phyloP scores from a whole-genome alignment of 1,140 invertebrate genomes.

The Zaprionus davidi region DNA sequence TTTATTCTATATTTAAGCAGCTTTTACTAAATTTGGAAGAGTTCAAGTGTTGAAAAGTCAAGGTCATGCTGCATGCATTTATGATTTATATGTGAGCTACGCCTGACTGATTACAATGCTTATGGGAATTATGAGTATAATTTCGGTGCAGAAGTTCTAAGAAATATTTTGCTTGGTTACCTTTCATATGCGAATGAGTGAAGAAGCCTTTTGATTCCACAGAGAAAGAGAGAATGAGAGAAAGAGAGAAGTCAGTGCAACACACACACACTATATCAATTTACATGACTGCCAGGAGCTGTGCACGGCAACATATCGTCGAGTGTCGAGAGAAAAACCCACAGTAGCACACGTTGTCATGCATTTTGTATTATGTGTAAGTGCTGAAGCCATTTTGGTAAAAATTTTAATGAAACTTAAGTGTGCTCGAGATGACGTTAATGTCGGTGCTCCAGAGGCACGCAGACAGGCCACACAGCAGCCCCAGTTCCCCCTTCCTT shows the following conservation, averaged over 20 bases:
- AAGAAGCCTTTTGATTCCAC: background rate
- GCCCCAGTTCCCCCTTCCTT: background rate
- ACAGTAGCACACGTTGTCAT: background rate
- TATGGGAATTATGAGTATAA: background rate
- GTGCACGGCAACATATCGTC: background rate
- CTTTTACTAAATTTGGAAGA: background rate
- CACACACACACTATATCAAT: background rate
- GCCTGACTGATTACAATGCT: constrained; percentile 5
- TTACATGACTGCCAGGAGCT: background rate
- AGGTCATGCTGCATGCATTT: background rate
- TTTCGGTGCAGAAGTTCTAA: background rate
- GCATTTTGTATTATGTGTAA: constrained; percentile 7
- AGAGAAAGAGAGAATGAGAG: too few relatives aligned
- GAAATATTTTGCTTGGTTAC: constrained; percentile 1
- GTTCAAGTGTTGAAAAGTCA: background rate
- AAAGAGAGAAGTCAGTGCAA: background rate
- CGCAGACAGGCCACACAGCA: background rate
- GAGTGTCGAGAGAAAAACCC: background rate
- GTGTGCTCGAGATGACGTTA: constrained; percentile 8
- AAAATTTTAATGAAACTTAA: constrained; percentile 16
- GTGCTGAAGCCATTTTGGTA: background rate
- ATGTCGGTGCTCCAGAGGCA: constrained; percentile 2
- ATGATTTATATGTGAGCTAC: background rate
- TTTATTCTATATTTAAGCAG: background rate
- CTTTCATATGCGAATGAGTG: background rate